Evolutionary conservation across 1,140 invertebrate species (phyloP).

Genomic region (Drosophila mayri): DNA sequence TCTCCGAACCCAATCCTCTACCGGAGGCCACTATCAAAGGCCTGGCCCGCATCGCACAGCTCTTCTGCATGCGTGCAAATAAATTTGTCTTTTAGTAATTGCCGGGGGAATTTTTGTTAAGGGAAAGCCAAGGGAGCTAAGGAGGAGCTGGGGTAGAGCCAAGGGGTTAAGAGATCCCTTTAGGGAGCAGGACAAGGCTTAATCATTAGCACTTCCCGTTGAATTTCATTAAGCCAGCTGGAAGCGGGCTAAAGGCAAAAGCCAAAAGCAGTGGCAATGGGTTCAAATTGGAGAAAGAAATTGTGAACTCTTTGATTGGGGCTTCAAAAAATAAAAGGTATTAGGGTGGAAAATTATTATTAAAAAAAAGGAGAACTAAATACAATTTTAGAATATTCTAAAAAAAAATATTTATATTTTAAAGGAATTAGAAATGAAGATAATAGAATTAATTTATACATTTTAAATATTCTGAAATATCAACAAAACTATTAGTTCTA

Average conservation of each 20-base stretch:
- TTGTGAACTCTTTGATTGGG: not conserved
- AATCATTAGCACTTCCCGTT: slow-evolving; percentile 72
- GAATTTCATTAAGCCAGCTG: slow-evolving; percentile 70
- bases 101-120: slow-evolving; percentile 59
- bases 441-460: too few relatives aligned
- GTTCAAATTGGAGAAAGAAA: not conserved
- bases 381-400: too few relatives aligned
- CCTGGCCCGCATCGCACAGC: slow-evolving; percentile 37
- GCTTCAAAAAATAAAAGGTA: not conserved
- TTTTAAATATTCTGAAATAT: too few relatives aligned
- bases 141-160: too few relatives aligned
- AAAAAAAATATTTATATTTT: too few relatives aligned
- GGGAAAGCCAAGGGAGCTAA: too few relatives aligned
- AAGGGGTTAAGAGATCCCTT: too few relatives aligned
- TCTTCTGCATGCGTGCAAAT: slow-evolving; percentile 81
- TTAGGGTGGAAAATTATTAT: too few relatives aligned
- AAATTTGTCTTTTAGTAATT: slow-evolving; percentile 85
- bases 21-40: slow-evolving; percentile 4
- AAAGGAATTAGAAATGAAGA: too few relatives aligned
- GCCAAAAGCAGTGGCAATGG: not conserved
- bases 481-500: too few relatives aligned
- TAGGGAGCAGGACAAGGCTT: slow-evolving; percentile 10
- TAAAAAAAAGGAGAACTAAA: not conserved
- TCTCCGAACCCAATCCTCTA: not conserved
- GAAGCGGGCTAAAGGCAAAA: not conserved